Base-by-base conservation (phyloP, 2,888 invertebrate genomes). In the Sarcophaga variegata region DNA sequence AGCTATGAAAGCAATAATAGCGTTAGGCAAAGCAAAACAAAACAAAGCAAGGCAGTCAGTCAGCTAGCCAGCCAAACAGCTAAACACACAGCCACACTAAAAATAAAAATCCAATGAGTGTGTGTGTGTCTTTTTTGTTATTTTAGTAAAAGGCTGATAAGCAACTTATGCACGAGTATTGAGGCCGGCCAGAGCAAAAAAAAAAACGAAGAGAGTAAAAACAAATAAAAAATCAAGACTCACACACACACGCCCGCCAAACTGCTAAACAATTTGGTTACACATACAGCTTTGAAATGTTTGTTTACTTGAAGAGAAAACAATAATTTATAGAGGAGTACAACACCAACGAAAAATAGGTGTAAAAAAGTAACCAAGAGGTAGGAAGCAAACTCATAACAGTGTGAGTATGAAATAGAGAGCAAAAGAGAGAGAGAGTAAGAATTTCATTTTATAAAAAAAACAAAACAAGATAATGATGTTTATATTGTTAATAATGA, bases 131-230 rank as follows among this genome's bases (percentile, higher is more conserved):
- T 20, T 14, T 54, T 72, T 63, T 60, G 47, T 49, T 25, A 20
- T 49, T 79, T 69, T 45, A 64, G n/a, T 70, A 45, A 63, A 77
- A 72, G 54, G 25, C 71, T 77, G 79, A 83, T 83, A 84, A 80
- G 54, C 75, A 75, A 75, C 60, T 84, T 76, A 69, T 64, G 64
- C 27, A 75, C 59, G 72, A 76, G 77, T 81, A 81, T 74, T 83
- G 69, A 74, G 81, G 81, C 75, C 81, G 86, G 69, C 78, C 83
- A 78, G 72, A 69, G 49, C 63, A 70, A 27, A 14, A 70, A 64
- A 37, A n/a, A 77, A 22, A 64, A 17, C 8, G 49, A 3, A 74
- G 67, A 63, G 67, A 76, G 12, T 22, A 69, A 37, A 71, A 45
- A 54, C 14, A 75, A 72, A 69, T 12, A 45, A 66, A 71, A 66